These are phyloP conservation scores for Taenioides sp. DNA, from an alignment of 2,797 vertebrate species.

Conservation along the genomic window DNA sequence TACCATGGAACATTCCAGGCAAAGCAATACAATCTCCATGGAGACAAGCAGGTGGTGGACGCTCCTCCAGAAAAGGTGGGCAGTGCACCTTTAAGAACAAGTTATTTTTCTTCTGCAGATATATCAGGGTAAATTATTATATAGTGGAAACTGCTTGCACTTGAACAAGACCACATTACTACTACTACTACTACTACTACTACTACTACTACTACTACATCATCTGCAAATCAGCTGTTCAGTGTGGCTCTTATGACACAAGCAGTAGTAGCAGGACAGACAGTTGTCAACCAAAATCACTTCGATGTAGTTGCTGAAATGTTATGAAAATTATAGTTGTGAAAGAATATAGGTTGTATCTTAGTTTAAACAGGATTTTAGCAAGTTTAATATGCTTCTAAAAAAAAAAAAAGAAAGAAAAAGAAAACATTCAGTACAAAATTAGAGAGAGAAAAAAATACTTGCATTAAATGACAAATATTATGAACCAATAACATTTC, in stretches of 20 bases:
- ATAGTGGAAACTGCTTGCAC: neutral
- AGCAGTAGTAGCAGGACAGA: neutral
- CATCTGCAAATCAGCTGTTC: neutral
- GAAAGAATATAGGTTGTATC: neutral
- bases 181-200: neutral
- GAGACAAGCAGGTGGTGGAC: no score
- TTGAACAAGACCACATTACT: neutral
- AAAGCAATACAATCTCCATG: no score
- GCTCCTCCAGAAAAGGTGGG: no score
- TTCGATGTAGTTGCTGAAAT: neutral
- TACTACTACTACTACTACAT: neutral
- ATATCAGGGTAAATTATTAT: neutral
- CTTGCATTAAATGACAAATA: neutral
- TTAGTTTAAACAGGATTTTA: neutral
- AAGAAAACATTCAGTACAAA: neutral
- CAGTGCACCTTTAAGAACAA: no score
- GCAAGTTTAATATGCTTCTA: slow-evolving; percentile 1
- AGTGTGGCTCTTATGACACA: neutral
- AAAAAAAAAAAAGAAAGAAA: neutral
- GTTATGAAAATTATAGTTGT: no score
- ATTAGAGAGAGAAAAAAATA: neutral
- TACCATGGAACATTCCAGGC: no score
- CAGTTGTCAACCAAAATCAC: slow-evolving; percentile 5
- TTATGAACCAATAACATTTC: neutral
- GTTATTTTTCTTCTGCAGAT: no score